phyloP scores from a whole-genome alignment of 2,888 invertebrate genomes.

The Magallana nippona region DNA sequence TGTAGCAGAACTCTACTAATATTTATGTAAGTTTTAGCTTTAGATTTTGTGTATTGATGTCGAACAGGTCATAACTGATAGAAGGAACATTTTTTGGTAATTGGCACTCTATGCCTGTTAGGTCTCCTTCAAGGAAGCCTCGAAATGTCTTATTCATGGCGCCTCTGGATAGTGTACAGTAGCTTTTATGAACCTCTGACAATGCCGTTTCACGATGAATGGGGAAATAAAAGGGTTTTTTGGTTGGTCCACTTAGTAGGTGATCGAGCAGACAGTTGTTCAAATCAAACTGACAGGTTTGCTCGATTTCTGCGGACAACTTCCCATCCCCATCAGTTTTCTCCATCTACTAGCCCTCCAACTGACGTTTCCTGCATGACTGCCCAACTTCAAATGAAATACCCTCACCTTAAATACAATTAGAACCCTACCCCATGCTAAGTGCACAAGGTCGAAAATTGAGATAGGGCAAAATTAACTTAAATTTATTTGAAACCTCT shows the following conservation, averaged over 20 bases:
- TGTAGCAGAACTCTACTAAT: not conserved
- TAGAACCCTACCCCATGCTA: constrained; percentile 14
- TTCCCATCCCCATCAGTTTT: not conserved
- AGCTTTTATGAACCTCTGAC: not conserved
- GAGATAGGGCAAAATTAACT: not conserved
- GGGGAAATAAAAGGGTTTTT: not conserved
- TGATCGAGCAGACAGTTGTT: not conserved
- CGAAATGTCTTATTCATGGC: not conserved
- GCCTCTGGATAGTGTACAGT: not conserved
- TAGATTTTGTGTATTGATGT: not conserved
- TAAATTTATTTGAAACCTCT: constrained; percentile 2
- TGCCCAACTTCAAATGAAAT: constrained; percentile 10
- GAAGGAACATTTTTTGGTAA: not conserved
- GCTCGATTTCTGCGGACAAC: not conserved
- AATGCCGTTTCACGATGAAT: not conserved
- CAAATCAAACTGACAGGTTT: not conserved
- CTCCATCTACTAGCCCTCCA: not conserved
- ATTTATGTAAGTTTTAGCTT: not conserved
- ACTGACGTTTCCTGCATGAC: not conserved
- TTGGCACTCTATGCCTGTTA: not conserved
- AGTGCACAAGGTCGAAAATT: not conserved
- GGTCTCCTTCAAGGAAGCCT: not conserved
- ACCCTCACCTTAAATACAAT: not conserved
- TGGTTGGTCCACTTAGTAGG: not conserved
- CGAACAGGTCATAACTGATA: not conserved